These are phyloP conservation scores for Anthopleura sola DNA, from an alignment of 64 coral and sea anemone species.

Conservation along the genomic window DNA sequence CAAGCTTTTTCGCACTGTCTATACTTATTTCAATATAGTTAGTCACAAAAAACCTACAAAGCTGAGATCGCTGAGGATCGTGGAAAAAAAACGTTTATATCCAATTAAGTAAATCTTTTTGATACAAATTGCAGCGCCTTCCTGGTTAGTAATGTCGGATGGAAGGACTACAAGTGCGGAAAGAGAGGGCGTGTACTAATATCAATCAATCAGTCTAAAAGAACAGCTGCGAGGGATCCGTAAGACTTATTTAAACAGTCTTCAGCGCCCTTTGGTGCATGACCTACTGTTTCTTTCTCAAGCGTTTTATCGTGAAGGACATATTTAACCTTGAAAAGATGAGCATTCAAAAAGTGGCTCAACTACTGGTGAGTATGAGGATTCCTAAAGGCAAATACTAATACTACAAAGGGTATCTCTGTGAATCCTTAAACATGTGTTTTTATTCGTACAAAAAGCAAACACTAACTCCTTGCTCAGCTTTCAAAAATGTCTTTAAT, in stretches of 20 bases:
- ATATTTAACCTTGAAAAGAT: background rate
- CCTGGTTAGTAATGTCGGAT: background rate
- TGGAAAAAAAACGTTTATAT: too few species aligned
- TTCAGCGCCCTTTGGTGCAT: background rate
- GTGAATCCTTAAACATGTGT: too few species aligned
- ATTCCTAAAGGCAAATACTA: background rate
- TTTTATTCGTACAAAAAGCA: background rate
- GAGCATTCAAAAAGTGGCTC: background rate
- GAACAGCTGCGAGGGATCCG: background rate
- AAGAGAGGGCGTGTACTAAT: conserved; percentile 6
- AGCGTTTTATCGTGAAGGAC: background rate
- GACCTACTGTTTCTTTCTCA: background rate
- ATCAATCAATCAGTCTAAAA: background rate
- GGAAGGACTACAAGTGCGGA: background rate
- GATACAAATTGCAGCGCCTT: conserved; percentile 15
- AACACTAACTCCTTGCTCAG: background rate
- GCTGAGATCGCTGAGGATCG: too few species aligned
- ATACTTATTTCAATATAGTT: too few species aligned
- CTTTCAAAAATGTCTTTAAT: background rate
- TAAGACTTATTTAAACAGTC: background rate
- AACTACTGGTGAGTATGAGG: background rate
- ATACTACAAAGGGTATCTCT: too few species aligned
- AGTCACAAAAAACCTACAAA: too few species aligned
- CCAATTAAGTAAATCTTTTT: too few species aligned
- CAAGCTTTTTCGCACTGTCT: too few species aligned